phyloP scores from a whole-genome alignment of 2,113 vertebrate genomes.

The Anarhynchus alexandrinus region DNA sequence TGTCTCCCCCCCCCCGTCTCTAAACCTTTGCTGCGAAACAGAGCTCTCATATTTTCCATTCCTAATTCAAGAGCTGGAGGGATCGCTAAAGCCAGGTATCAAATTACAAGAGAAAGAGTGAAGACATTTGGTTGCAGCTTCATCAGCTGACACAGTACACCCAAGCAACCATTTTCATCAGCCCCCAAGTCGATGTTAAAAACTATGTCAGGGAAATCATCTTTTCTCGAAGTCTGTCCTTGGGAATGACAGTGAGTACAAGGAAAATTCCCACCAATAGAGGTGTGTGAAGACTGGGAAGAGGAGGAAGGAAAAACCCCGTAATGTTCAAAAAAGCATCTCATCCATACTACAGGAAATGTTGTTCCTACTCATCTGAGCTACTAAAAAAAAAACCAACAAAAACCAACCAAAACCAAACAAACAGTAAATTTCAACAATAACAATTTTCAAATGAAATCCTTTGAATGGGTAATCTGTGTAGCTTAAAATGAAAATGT shows the following conservation, averaged over 20 bases:
- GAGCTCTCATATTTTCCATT: slow-evolving; percentile 63
- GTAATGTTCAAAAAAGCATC: neutral
- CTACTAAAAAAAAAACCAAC: neutral
- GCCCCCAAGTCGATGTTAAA: neutral
- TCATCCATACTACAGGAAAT: neutral
- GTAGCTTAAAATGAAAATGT: slow-evolving; percentile 25
- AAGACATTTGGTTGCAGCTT: slow-evolving; percentile 58
- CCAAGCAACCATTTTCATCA: neutral
- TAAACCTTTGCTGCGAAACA: slow-evolving; percentile 28
- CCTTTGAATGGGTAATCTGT: neutral
- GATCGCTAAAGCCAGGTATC: slow-evolving; percentile 50
- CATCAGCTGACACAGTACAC: neutral
- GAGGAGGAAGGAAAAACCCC: slow-evolving; percentile 20
- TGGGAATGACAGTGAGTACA: neutral
- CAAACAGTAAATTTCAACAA: neutral
- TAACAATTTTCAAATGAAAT: slow-evolving; percentile 13
- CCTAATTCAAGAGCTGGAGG: slow-evolving; percentile 60
- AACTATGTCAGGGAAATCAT: neutral
- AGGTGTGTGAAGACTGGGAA: neutral
- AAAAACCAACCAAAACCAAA: neutral
- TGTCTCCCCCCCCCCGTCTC: neutral
- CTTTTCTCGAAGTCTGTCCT: neutral
- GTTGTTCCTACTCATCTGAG: slow-evolving; percentile 2
- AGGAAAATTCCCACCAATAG: neutral
- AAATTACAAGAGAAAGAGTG: slow-evolving; percentile 58